A percentile compares a stretch with the other conserved stretches of the same genome.
These are phyloP conservation scores for Mastacembelus armatus DNA, from an alignment of 2,797 vertebrate species.

Conservation along the genomic window DNA sequence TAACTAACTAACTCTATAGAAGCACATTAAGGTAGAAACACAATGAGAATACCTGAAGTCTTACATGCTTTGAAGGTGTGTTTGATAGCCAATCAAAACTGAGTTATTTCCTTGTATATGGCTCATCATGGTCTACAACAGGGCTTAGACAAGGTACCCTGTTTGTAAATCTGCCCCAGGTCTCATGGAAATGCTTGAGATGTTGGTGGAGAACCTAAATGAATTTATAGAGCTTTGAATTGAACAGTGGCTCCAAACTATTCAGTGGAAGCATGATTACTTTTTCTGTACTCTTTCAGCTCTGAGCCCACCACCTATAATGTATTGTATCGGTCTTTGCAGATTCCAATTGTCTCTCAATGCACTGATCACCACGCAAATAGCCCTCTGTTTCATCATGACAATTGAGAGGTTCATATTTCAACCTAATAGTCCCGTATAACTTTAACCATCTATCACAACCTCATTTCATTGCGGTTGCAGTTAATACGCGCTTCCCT, in stretches of 20 bases:
- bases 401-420: constrained; percentile 91
- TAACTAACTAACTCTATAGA: constrained; percentile 17
- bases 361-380: constrained; percentile 87
- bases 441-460: constrained; percentile 94
- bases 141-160: constrained; percentile 38
- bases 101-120: constrained; percentile 34
- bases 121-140: constrained; percentile 42
- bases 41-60: constrained; percentile 22
- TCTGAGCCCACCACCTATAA: constrained; percentile 76
- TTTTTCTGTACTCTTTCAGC: constrained; percentile 78
- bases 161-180: constrained; percentile 55
- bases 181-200: constrained; percentile 64
- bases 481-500: constrained; percentile 88
- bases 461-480: constrained; percentile 89
- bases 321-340: constrained; percentile 80
- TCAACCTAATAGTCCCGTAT: constrained; percentile 90
- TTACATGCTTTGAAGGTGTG: constrained; percentile 18
- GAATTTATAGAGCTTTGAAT: constrained; percentile 73
- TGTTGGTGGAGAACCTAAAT: constrained; percentile 68
- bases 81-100: constrained; percentile 43
- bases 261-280: constrained; percentile 79
- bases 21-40: constrained; percentile 18
- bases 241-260: constrained; percentile 76
- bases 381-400: constrained; percentile 87
- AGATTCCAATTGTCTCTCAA: constrained; percentile 86